Conservation (phyloP, 2,888 invertebrate genomes). For the Julus scandinavius region DNA sequence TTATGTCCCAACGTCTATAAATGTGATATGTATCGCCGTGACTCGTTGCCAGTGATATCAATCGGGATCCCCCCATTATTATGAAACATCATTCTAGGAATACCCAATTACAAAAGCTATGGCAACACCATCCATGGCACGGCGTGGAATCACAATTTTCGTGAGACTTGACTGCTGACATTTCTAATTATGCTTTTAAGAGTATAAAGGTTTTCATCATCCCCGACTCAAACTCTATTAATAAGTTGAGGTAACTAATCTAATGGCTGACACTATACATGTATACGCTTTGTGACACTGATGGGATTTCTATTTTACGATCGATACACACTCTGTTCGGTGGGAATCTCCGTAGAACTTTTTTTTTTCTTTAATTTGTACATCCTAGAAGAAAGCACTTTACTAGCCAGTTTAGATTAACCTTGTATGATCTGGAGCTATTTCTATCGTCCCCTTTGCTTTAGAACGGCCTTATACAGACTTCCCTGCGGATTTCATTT, state of each 20-base stretch:
- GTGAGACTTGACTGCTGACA: not conserved
- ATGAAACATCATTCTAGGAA: not conserved
- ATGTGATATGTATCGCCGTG: not conserved
- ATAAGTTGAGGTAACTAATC: not conserved
- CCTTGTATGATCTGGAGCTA: not conserved
- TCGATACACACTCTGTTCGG: not conserved
- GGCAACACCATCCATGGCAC: not conserved
- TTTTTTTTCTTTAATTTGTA: not conserved
- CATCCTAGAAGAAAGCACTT: not conserved
- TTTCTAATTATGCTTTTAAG: not conserved
- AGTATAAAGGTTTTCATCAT: not conserved
- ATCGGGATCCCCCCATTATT: not conserved
- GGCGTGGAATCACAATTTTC: not conserved
- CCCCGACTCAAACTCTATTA: not conserved
- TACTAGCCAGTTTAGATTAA: not conserved
- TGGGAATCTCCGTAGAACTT: not conserved
- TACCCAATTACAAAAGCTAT: not conserved
- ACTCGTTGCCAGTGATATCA: not conserved
- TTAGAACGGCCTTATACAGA: not conserved
- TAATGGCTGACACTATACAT: not conserved
- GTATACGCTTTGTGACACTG: not conserved
- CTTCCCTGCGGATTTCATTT: not conserved
- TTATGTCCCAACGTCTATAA: constrained; percentile 4
- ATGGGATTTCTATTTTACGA: not conserved
- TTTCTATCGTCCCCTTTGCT: not conserved